phyloP scores from a whole-genome alignment of 2,797 vertebrate species.

The Triplophysa yarkandensis region DNA sequence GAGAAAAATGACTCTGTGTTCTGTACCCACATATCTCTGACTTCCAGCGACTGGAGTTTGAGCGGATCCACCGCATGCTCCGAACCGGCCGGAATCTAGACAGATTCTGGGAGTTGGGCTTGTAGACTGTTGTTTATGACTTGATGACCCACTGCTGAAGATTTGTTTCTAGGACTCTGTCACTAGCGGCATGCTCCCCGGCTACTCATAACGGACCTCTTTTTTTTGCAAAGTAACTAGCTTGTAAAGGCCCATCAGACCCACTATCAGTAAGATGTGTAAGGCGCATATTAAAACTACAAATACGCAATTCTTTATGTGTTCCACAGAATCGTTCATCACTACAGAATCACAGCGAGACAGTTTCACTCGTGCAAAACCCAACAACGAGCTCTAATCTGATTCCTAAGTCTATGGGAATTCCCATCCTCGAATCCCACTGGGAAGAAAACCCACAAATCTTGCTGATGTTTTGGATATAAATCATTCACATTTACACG shows the following conservation, averaged over 20 bases:
- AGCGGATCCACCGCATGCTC: constrained; percentile 12
- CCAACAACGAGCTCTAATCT: constrained; percentile 57
- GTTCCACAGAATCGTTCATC: constrained; percentile 7
- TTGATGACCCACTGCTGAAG: constrained; percentile 49
- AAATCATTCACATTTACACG: constrained; percentile 48
- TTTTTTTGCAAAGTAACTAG: constrained; percentile 5
- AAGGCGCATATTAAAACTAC: background rate
- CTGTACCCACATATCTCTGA: constrained; percentile 67
- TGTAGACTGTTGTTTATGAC: constrained; percentile 50
- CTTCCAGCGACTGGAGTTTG: constrained; percentile 13
- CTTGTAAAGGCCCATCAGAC: background rate
- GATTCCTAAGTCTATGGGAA: constrained; percentile 66
- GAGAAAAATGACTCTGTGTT: constrained; percentile 64
- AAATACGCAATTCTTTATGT: constrained; percentile 2
- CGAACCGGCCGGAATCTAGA: constrained; percentile 19
- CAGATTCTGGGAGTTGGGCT: constrained; percentile 47
- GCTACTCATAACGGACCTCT: constrained; percentile 27
- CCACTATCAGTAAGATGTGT: background rate
- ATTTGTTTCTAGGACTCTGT: constrained; percentile 47
- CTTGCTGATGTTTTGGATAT: constrained; percentile 54
- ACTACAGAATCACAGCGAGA: constrained; percentile 8
- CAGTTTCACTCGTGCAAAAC: constrained; percentile 18
- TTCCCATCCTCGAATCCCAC: constrained; percentile 61
- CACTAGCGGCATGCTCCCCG: constrained; percentile 44
- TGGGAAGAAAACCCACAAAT: constrained; percentile 66